Conservation (phyloP, 2,113 vertebrate species). For the Pycnonotus jocosus region DNA sequence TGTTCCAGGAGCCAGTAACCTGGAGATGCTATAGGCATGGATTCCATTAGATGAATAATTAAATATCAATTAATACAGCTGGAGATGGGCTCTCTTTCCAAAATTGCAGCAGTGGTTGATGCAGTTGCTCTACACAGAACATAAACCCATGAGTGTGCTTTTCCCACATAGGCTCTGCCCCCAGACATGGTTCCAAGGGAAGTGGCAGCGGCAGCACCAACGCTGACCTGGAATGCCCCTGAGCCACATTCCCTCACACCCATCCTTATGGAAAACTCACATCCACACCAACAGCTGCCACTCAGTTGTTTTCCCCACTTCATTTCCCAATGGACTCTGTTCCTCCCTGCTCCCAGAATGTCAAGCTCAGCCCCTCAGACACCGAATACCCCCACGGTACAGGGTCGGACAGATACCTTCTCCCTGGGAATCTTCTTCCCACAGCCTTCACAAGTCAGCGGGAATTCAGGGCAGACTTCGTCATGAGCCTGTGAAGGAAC, state of each 20-base stretch:
- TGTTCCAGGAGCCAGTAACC: not conserved
- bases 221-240: accelerated
- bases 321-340: not conserved
- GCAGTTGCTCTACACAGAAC: not conserved
- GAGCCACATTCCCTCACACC: not conserved
- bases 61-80: not conserved
- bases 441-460: conserved; percentile 86
- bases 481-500: conserved; percentile 78
- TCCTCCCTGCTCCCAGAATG: not conserved
- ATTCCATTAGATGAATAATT: not conserved
- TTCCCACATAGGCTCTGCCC: not conserved
- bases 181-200: not conserved
- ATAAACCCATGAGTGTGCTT: accelerated
- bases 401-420: conserved; percentile 64
- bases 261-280: not conserved
- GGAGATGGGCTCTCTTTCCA: not conserved
- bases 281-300: not conserved
- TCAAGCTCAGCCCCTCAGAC: not conserved
- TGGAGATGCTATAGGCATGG: not conserved
- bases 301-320: not conserved
- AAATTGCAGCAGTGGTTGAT: not conserved
- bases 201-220: not conserved
- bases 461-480: conserved; percentile 83
- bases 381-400: accelerated
- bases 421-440: conserved; percentile 86